Evolutionary conservation across 2,113 vertebrate genomes (phyloP).

Genomic region (Hippocampus zosterae): DNA sequence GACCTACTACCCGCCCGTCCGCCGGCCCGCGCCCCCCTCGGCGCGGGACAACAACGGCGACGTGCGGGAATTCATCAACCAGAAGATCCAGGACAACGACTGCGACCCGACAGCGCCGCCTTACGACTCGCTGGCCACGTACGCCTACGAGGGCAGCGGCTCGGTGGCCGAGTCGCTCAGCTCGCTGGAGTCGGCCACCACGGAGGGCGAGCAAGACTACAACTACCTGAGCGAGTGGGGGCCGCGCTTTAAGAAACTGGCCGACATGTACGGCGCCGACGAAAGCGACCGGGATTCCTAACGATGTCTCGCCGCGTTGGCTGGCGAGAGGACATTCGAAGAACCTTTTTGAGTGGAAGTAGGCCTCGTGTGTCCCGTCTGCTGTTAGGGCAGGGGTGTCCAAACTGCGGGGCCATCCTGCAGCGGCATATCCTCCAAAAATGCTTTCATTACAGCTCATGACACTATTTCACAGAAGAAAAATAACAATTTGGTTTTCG

Average conservation of each 20-base stretch:
- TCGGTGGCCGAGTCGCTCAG: constrained; percentile 90
- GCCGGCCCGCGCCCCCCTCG: constrained; percentile 72
- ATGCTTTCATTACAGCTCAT: too few species aligned
- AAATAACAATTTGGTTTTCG: too few species aligned
- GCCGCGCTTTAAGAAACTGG: constrained; percentile 92
- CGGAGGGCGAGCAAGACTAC: constrained; percentile 91
- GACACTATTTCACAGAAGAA: too few species aligned
- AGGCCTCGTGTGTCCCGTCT: constrained; percentile 62
- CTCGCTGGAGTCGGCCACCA: constrained; percentile 87
- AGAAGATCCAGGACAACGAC: constrained; percentile 92
- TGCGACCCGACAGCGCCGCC: constrained; percentile 87
- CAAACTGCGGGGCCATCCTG: background rate
- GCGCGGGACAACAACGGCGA: constrained; percentile 83
- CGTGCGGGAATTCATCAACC: constrained; percentile 94
- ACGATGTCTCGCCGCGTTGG: constrained; percentile 39
- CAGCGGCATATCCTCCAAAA: too few species aligned
- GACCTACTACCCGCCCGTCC: constrained; percentile 76
- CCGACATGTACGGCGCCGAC: constrained; percentile 88
- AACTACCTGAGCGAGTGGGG: constrained; percentile 96
- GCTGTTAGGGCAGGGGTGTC: constrained; percentile 46
- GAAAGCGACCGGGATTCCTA: constrained; percentile 91
- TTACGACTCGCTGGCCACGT: constrained; percentile 94
- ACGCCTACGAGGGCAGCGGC: constrained; percentile 90
- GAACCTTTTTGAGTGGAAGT: constrained; percentile 25
- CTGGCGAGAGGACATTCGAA: constrained; percentile 17